Conservation (phyloP, 2,888 invertebrate species). For the Dryobotodes eremita region DNA sequence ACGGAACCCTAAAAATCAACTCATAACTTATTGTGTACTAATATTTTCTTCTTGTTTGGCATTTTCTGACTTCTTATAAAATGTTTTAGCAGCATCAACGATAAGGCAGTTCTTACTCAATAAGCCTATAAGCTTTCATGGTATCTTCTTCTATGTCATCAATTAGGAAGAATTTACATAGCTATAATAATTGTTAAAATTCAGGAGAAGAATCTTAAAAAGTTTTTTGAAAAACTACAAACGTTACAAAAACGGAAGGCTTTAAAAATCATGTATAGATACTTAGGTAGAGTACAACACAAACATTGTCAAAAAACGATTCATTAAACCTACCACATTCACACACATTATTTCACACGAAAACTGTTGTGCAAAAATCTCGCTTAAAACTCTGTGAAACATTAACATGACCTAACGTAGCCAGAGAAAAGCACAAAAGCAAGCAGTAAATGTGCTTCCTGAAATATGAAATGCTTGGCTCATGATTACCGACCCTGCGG, state of each 20-base stretch:
- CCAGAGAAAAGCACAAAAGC: conserved; percentile 59
- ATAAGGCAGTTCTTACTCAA: background rate
- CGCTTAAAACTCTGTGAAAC: conserved; percentile 34
- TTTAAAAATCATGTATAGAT: too few relatives aligned
- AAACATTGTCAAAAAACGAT: background rate
- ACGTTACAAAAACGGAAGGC: too few relatives aligned
- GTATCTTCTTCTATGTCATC: background rate
- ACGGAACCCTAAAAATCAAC: too few relatives aligned
- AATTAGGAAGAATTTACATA: background rate
- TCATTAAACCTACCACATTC: background rate
- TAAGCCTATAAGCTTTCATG: background rate
- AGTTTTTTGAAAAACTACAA: background rate
- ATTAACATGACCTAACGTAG: conserved; percentile 47
- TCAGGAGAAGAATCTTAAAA: background rate
- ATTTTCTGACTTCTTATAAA: background rate
- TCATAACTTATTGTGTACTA: background rate
- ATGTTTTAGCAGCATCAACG: background rate
- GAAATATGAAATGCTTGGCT: conserved; percentile 72
- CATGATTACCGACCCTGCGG: conserved; percentile 67
- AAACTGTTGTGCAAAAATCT: conserved; percentile 30
- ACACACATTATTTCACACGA: conserved; percentile 10
- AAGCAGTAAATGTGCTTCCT: conserved; percentile 69
- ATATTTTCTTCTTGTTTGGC: background rate
- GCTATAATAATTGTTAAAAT: background rate
- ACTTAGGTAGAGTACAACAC: background rate